Conservation (phyloP, 35 echinoderm and acorn worm species). For the Ophiothrix spiculata region DNA sequence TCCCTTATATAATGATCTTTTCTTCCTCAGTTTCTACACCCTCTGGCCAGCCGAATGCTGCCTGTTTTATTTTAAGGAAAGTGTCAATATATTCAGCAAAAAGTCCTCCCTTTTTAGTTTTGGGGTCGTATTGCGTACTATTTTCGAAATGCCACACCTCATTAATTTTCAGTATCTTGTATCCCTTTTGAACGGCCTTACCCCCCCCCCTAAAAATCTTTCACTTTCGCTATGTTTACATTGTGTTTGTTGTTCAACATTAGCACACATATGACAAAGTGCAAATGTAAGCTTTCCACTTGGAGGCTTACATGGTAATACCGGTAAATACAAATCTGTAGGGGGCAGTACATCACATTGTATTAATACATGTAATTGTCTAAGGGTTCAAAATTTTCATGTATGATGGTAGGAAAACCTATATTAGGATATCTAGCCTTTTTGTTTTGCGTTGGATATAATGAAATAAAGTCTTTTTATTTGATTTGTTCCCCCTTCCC, state of each 20-base stretch:
- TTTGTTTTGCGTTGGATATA: slow-evolving; percentile 69
- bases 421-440: slow-evolving; percentile 38
- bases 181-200: slow-evolving; percentile 28
- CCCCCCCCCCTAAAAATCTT: slow-evolving; percentile 3
- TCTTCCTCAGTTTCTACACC: slow-evolving; percentile 18
- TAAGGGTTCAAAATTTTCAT: slow-evolving; percentile 13
- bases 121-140: slow-evolving; percentile 20
- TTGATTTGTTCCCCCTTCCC: slow-evolving; percentile 21
- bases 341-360: slow-evolving; percentile 48
- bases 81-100: slow-evolving; percentile 44
- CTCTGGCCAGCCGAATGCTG: slow-evolving; percentile 25
- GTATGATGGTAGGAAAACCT: slow-evolving; percentile 35
- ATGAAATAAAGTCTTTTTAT: slow-evolving; percentile 39
- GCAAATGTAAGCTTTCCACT: slow-evolving; percentile 49
- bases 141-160: slow-evolving; percentile 56
- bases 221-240: slow-evolving; percentile 36
- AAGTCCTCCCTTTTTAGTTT: slow-evolving; percentile 32
- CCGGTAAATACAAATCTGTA: slow-evolving; percentile 33
- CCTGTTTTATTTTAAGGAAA: slow-evolving; percentile 54
- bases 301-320: slow-evolving; percentile 22
- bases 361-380: slow-evolving; percentile 27
- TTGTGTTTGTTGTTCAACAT: not conserved
- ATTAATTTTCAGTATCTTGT: slow-evolving; percentile 19
- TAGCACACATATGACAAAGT: slow-evolving; percentile 50
- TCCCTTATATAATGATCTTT: slow-evolving; percentile 38